Conservation (phyloP, 2,888 invertebrate species). For the Augiades crinisus region DNA sequence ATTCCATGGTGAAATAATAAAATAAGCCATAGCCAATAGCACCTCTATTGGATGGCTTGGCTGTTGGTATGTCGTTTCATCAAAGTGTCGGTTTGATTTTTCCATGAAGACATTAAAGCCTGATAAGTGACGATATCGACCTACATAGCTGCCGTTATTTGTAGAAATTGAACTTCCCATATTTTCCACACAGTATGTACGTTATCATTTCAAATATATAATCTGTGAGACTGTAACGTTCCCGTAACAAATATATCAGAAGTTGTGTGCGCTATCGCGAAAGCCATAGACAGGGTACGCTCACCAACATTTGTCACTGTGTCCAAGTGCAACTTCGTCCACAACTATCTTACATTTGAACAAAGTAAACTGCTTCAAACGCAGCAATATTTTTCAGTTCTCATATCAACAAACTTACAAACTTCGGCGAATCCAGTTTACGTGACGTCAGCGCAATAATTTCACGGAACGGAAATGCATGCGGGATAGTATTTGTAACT, state of each 20-base stretch:
- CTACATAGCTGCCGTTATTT: neutral
- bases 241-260: constrained; percentile 19
- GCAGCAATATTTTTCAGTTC: constrained; percentile 57
- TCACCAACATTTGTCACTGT: constrained; percentile 58
- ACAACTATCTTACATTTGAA: constrained; percentile 47
- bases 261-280: constrained; percentile 21
- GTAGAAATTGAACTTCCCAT: neutral
- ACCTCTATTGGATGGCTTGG: too few species aligned
- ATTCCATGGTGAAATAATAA: too few species aligned
- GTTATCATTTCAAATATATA: constrained; percentile 3
- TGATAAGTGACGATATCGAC: neutral
- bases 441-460: constrained; percentile 55
- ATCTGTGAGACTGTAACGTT: constrained; percentile 7
- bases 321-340: constrained; percentile 65
- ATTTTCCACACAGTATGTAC: neutral
- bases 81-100: too few species aligned
- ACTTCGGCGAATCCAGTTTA: constrained; percentile 52
- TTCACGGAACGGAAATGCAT: constrained; percentile 37
- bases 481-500: constrained; percentile 15
- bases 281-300: constrained; percentile 21
- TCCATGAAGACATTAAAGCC: too few species aligned
- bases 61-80: too few species aligned
- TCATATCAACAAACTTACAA: constrained; percentile 60
- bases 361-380: constrained; percentile 55
- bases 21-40: too few species aligned